Evolutionary conservation across 2,888 invertebrate genomes (phyloP), one percentile per base, ranked within the genome.

Genomic region (Tenthredo livida): DNA sequence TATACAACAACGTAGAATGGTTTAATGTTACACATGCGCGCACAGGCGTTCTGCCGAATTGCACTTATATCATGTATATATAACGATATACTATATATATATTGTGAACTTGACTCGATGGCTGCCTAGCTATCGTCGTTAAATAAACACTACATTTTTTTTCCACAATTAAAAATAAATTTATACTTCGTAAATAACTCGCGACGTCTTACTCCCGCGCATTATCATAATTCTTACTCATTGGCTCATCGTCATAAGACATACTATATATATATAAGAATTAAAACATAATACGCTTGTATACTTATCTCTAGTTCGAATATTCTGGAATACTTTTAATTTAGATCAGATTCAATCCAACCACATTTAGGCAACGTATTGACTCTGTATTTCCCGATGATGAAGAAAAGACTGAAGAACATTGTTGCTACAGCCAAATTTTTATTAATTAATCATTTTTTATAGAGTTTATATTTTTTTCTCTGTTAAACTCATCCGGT

Each of bases 11-110:
- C 12, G 78, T 50, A 7, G 12, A 58, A 61, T 80, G 58, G 80
- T 80, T 58, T 80, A 40, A 80, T 77, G 61, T 80, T 80, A 61
- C 61, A 61, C 58, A 80, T 54, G 78, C 43, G 29, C 37, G 40
- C 25, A n/a, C 78, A 21, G 43, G 54, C 54, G 25, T 50, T 12
- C 33, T 25, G 21, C 80, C 80, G 58, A 80, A 80, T 80, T 80
- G 80, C 61, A 25, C 61, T 80, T 50, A 33, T 77, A 50, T 33
- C 9, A 47, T 54, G 21, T 43, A 43, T 72, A n/a, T 72, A 21
- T 21, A 37, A 33, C 4, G 4, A 37, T 37, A 37, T 37, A 7
- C 37, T 37, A 37, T 43, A 43, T 72, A n/a, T 72, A n/a, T 21
- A 37, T 43, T 40, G 9, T 54, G 77, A 77, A 77, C 77, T 77